Percentiles rank a stretch among this genome's conserved stretches.
phyloP scores from a whole-genome alignment of 2,888 invertebrate genomes.

The Dicroscelio sp. region DNA sequence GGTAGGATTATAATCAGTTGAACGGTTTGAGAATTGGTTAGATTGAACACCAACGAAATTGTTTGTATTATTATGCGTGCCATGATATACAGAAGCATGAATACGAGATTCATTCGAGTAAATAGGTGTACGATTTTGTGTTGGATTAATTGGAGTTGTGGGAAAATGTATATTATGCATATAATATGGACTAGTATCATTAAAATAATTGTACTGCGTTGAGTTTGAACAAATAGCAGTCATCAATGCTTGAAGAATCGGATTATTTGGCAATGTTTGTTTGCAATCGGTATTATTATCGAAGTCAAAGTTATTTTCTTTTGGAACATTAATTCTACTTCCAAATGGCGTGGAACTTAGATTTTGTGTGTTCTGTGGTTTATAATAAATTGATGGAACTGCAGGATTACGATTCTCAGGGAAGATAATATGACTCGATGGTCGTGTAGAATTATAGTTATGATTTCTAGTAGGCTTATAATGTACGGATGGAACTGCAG shows the following conservation, averaged over 20 bases:
- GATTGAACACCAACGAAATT: conserved; percentile 10
- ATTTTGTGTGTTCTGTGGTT: conserved; percentile 17
- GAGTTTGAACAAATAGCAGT: conserved; percentile 29
- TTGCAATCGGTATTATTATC: conserved; percentile 20
- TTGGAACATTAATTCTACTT: not conserved
- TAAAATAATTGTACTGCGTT: not conserved
- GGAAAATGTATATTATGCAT: not conserved
- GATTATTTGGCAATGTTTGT: conserved; percentile 43
- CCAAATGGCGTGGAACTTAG: not conserved
- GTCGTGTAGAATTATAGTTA: not conserved
- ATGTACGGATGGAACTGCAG: conserved; percentile 31
- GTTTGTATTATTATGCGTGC: not conserved
- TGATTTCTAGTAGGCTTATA: conserved; percentile 24
- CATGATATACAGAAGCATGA: not conserved
- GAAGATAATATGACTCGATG: conserved; percentile 20
- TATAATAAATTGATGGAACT: conserved; percentile 37
- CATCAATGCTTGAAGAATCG: conserved; percentile 48
- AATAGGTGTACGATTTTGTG: conserved; percentile 10
- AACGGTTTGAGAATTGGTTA: not conserved
- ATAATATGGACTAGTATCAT: not conserved
- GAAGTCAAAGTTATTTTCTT: not conserved
- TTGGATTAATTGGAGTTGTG: conserved; percentile 12
- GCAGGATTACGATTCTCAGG: conserved; percentile 36
- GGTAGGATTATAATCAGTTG: not conserved
- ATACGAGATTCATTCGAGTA: not conserved